Evolutionary conservation across 1,140 invertebrate species (phyloP).

Genomic region (Riptortus pedestris): DNA sequence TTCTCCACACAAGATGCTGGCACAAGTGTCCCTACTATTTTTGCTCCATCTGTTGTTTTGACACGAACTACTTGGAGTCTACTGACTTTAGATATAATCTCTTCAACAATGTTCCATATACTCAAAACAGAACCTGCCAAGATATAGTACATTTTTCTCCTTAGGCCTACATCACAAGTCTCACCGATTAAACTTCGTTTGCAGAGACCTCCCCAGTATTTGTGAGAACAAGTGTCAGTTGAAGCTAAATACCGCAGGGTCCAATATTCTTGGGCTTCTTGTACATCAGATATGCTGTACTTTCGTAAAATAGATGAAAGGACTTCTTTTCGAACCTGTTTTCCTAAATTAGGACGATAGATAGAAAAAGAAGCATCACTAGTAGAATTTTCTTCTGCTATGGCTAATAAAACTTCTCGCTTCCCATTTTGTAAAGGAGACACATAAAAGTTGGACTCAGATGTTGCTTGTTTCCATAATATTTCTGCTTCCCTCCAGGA

Average conservation of each 20-base stretch:
- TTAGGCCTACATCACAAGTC: constrained; percentile 83
- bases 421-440: constrained; percentile 63
- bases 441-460: constrained; percentile 89
- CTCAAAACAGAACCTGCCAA: constrained; percentile 85
- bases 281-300: constrained; percentile 66
- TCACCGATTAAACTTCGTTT: constrained; percentile 59
- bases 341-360: constrained; percentile 61
- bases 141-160: constrained; percentile 81
- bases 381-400: constrained; percentile 43
- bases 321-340: constrained; percentile 71
- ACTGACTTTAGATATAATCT: constrained; percentile 51
- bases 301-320: constrained; percentile 83
- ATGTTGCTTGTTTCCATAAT: constrained; percentile 55
- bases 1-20: constrained; percentile 72
- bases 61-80: constrained; percentile 94
- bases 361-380: constrained; percentile 65
- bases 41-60: constrained; percentile 68
- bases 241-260: constrained; percentile 77
- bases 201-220: constrained; percentile 66
- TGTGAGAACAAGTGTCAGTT: constrained; percentile 74
- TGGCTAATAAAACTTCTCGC: constrained; percentile 71
- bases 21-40: constrained; percentile 79
- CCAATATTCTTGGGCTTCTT: constrained; percentile 79
- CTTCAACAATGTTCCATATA: constrained; percentile 86
- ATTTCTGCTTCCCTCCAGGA: constrained; percentile 80